A percentile compares a stretch with the other conserved stretches of the same genome.
These are phyloP conservation scores for Carterocephalus palaemon DNA, from an alignment of 2,888 invertebrate species.

Conservation along the genomic window DNA sequence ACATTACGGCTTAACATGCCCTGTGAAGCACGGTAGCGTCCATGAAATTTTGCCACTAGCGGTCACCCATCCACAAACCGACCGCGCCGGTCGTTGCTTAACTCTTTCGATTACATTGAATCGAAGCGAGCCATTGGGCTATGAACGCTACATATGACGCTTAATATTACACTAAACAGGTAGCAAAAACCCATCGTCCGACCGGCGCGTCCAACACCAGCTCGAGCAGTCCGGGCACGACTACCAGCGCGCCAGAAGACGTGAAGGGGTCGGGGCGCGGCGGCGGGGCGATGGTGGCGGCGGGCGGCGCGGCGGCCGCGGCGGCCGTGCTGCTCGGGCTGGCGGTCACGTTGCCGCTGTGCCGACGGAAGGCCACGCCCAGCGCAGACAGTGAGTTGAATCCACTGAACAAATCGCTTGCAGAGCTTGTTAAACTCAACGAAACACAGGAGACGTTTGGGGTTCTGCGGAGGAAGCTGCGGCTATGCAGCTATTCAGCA, in stretches of 20 bases:
- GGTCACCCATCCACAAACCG: no score
- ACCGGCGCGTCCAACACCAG: conserved; percentile 28
- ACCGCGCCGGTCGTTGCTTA: no score
- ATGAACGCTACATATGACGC: no score
- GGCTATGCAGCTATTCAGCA: conserved; percentile 1
- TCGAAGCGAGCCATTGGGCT: no score
- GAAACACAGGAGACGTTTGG: neutral
- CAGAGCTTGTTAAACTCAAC: conserved; percentile 8
- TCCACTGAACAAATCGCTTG: neutral
- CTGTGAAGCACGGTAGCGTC: no score
- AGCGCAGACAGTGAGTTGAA: conserved; percentile 51
- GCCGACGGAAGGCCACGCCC: conserved; percentile 59
- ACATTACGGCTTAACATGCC: no score
- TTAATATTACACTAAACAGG: no score
- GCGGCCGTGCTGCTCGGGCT: conserved; percentile 55
- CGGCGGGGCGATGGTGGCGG: conserved; percentile 59
- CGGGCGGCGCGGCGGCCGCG: conserved; percentile 65
- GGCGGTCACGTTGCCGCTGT: conserved; percentile 55
- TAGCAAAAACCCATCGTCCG: conserved; percentile 38
- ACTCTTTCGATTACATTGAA: no score
- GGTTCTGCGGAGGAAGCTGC: conserved; percentile 6
- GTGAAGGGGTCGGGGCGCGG: conserved; percentile 35
- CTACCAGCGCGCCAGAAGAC: conserved; percentile 39
- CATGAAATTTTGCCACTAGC: no score
- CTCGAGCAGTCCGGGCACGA: conserved; percentile 23